Evolutionary conservation across 1,140 invertebrate genomes (phyloP).

Genomic region (Dendroctonus valens): DNA sequence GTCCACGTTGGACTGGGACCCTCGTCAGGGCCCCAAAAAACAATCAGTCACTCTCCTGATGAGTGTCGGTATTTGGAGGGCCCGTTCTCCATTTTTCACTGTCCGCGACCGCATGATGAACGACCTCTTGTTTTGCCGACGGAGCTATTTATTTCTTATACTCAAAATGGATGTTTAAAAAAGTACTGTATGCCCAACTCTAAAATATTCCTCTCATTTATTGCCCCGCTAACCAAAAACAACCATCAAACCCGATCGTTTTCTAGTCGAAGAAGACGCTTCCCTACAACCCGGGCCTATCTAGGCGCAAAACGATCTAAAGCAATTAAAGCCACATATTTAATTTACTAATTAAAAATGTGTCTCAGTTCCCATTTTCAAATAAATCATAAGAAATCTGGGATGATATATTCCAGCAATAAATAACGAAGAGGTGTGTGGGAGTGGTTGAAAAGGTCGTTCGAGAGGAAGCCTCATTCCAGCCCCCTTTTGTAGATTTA

Average conservation of each 20-base stretch:
- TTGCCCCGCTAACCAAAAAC: too few relatives aligned
- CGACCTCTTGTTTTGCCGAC: slow-evolving; percentile 21
- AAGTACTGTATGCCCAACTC: neutral
- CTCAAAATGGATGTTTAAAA: neutral
- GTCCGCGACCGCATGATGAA: slow-evolving; percentile 26
- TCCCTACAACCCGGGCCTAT: too few relatives aligned
- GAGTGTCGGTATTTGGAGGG: slow-evolving; percentile 27
- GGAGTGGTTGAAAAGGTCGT: slow-evolving; percentile 30
- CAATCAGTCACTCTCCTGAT: slow-evolving; percentile 26
- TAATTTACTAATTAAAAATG: slow-evolving; percentile 11
- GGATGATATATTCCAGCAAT: slow-evolving; percentile 16
- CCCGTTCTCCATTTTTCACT: slow-evolving; percentile 28
- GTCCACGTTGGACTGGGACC: neutral
- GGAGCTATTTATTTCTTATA: slow-evolving; percentile 13
- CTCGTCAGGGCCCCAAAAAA: slow-evolving; percentile 23
- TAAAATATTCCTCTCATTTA: too few relatives aligned
- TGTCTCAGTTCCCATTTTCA: slow-evolving; percentile 9
- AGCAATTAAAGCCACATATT: too few relatives aligned
- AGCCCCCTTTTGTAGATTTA: slow-evolving; percentile 20
- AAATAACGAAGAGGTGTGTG: slow-evolving; percentile 29
- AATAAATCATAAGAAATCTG: slow-evolving; percentile 20
- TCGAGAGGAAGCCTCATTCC: slow-evolving; percentile 22
- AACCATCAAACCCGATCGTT: too few relatives aligned
- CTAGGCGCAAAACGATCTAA: neutral
- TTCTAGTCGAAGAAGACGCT: too few relatives aligned